A percentile compares a stretch with the other conserved stretches of the same genome.
phyloP scores from a whole-genome alignment of 2,797 vertebrate genomes.

The Darevskia nairensis region DNA sequence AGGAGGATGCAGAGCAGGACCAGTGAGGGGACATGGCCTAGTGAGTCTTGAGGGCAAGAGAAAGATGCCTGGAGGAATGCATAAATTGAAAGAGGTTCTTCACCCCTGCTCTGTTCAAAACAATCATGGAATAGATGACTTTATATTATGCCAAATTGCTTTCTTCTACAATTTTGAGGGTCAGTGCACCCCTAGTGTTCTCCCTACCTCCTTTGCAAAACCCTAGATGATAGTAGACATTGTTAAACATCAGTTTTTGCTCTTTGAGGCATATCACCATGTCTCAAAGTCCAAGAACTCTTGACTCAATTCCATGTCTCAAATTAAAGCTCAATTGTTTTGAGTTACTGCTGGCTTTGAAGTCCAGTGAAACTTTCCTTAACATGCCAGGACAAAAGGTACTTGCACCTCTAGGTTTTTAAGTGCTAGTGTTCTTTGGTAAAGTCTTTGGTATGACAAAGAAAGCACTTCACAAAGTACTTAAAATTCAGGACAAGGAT shows the following conservation, averaged over 20 bases:
- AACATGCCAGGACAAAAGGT: background rate
- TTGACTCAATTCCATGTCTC: background rate
- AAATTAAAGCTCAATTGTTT: background rate
- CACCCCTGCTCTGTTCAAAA: too few species aligned
- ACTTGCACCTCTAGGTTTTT: conserved; percentile 43
- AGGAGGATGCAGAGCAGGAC: too few species aligned
- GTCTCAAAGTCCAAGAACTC: background rate
- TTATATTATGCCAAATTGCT: too few species aligned
- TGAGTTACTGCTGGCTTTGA: background rate
- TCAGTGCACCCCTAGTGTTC: too few species aligned
- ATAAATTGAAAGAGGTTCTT: too few species aligned
- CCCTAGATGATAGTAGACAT: background rate
- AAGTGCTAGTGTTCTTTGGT: conserved; percentile 4
- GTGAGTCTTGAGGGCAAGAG: too few species aligned
- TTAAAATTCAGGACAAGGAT: conserved; percentile 54
- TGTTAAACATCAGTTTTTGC: background rate
- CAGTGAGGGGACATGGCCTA: too few species aligned
- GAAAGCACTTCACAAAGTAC: conserved; percentile 14
- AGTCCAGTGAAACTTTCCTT: background rate
- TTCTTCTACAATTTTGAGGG: too few species aligned
- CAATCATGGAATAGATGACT: too few species aligned
- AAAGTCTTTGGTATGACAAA: background rate
- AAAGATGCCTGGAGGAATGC: too few species aligned
- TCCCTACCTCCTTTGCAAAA: too few species aligned
- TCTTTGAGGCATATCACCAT: background rate